These are phyloP conservation scores for Sthenelais limicola DNA, from an alignment of 2,888 invertebrate genomes.

Conservation along the genomic window DNA sequence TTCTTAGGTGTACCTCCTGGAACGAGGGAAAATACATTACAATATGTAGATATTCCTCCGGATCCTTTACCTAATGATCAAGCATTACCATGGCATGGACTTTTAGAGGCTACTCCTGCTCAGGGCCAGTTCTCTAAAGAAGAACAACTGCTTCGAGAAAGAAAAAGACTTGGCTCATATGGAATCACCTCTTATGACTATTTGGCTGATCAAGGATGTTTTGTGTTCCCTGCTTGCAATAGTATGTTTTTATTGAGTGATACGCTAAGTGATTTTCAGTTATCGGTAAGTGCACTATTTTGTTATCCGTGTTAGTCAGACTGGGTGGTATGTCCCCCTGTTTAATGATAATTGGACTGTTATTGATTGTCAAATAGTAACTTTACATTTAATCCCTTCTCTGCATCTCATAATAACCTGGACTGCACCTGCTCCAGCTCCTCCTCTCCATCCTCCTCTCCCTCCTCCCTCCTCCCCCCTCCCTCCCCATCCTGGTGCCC, in stretches of 20 bases:
- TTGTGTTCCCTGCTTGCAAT: slow-evolving; percentile 92
- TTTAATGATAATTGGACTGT: no score
- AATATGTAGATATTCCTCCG: slow-evolving; percentile 83
- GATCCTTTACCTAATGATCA: background rate
- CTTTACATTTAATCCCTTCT: no score
- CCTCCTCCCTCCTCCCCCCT: no score
- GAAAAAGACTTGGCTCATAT: slow-evolving; percentile 92
- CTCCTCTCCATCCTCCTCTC: no score
- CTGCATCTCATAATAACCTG: no score
- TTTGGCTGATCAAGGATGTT: slow-evolving; percentile 84
- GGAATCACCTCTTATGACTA: slow-evolving; percentile 94
- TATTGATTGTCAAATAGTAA: no score
- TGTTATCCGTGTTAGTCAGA: no score
- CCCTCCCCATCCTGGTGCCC: no score
- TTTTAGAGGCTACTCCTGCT: slow-evolving; percentile 42
- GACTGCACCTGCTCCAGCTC: no score
- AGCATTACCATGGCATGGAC: slow-evolving; percentile 27
- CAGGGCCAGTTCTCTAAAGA: slow-evolving; percentile 81
- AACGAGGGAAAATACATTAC: slow-evolving; percentile 90
- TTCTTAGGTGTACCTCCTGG: slow-evolving; percentile 90
- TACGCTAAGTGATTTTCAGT: slow-evolving; percentile 77
- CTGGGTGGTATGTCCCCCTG: no score
- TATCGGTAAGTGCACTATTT: slow-evolving; percentile 78
- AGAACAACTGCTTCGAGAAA: slow-evolving; percentile 91
- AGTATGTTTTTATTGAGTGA: slow-evolving; percentile 86